Conservation (phyloP, 2,888 invertebrate species). For the Troides aeacus region DNA sequence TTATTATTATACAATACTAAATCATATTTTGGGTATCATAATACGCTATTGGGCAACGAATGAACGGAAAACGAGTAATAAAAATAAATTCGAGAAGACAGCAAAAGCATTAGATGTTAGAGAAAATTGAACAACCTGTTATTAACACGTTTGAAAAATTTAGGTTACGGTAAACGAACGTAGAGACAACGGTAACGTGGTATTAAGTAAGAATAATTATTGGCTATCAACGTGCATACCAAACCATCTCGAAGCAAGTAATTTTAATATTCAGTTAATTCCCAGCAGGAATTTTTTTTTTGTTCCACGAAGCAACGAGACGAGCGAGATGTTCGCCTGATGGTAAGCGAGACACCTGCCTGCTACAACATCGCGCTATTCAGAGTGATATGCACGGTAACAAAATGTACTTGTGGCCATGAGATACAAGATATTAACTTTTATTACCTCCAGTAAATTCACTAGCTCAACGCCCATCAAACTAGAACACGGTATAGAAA, state of each 20-base stretch:
- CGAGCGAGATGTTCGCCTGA: no score
- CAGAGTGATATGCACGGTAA: no score
- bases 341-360: no score
- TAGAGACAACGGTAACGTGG: conserved; percentile 26
- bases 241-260: conserved; percentile 2
- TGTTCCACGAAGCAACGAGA: no score
- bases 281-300: not conserved
- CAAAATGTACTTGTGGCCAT: no score
- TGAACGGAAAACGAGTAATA: conserved; percentile 27
- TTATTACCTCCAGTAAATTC: no score
- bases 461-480: no score
- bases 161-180: conserved; percentile 28
- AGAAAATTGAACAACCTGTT: conserved; percentile 27
- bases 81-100: conserved; percentile 30
- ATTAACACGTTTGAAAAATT: conserved; percentile 29
- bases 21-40: conserved; percentile 25
- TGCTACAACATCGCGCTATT: no score
- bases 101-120: conserved; percentile 24
- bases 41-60: conserved; percentile 21
- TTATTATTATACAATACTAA: conserved; percentile 28
- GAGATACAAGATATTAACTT: no score
- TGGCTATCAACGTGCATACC: conserved; percentile 10
- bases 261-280: not conserved
- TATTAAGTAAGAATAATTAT: conserved; percentile 27
- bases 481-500: no score